Evolutionary conservation across 2,888 invertebrate species (phyloP), one percentile per base, ranked within the genome.

Genomic region (Drosophila robusta): DNA sequence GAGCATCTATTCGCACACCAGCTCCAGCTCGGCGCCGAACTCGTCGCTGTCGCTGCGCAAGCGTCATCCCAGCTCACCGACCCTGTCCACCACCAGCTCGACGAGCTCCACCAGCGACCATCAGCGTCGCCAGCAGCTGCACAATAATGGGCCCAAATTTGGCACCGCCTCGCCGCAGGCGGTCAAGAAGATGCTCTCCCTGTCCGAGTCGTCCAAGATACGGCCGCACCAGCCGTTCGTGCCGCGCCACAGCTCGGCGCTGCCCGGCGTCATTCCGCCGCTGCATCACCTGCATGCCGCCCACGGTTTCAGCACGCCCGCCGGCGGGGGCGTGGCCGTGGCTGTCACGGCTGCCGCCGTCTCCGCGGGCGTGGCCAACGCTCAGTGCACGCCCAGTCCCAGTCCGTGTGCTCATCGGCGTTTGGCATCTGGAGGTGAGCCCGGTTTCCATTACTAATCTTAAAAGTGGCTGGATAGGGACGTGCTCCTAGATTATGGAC

Each of bases 141-240:
- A 90, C 39, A 89, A 88, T 34, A 90, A 89, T 57, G 90, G 95
- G 0, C 95, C 95, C 77, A 95, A 95, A 91, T 95, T 95, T 87
- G 95, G 94, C 83, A 91, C 98, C 41, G 98, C 98, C 41, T 98
- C 98, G 12, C 99, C 99, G 18, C 98, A 99, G 92, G 98, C 99
- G 8, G 98, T 99, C 16, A 95, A 98, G 87, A 99, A 99, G 92
- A 95, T 99, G 91, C 93, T 99, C 80, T 96, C 98, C 7, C 93
- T 99, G 32, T 96, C 97, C 11, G 97, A 97, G 90, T 96, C 96
- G 12, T 96, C 95, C 54, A 98, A 98, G 92, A 96, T 97, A 9
- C 94, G 97, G 56, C 97, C 97, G 6, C 97, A 97, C 90, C 97
- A 97, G 90, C 97, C 98, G 0, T 90, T 89, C 55, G 80, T 90